Evolutionary conservation across 2,113 vertebrate genomes (phyloP).

Genomic region (Rhizomys pruinosus): DNA sequence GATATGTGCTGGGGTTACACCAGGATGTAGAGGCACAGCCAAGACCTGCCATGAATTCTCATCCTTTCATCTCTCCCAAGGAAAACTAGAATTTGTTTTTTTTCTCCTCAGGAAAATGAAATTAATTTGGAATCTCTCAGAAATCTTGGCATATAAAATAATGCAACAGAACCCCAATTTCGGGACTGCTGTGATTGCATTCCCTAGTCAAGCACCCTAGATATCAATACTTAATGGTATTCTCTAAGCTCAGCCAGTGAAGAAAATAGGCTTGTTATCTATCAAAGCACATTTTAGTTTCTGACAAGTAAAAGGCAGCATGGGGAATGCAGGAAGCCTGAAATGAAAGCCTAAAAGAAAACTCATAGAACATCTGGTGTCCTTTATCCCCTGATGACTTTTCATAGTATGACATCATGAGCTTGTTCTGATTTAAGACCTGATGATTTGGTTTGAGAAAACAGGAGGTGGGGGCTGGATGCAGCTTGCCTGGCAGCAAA

Average conservation of each 20-base stretch:
- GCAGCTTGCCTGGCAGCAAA: conserved; percentile 87
- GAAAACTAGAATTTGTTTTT: conserved; percentile 33
- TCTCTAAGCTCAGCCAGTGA: conserved; percentile 89
- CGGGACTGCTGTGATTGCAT: conserved; percentile 84
- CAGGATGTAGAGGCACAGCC: not conserved
- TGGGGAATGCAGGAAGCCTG: conserved; percentile 89
- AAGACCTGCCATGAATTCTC: not conserved
- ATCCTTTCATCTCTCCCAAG: conserved; percentile 14
- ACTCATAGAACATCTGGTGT: conserved; percentile 91
- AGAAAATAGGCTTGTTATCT: conserved; percentile 91
- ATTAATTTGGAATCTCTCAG: conserved; percentile 72
- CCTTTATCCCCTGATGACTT: conserved; percentile 91
- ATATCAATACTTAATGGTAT: conserved; percentile 90
- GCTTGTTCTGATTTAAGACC: conserved; percentile 91
- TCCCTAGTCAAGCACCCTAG: conserved; percentile 89
- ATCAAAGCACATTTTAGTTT: conserved; percentile 92
- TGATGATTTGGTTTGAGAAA: conserved; percentile 88
- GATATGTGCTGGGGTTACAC: not conserved
- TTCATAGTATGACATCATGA: conserved; percentile 89
- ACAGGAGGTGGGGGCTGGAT: conserved; percentile 76
- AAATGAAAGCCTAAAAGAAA: conserved; percentile 91
- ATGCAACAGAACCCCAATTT: conserved; percentile 83
- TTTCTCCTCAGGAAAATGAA: conserved; percentile 62
- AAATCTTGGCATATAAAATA: conserved; percentile 78
- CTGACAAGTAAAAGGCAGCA: conserved; percentile 90